Evolutionary conservation across 2,888 invertebrate genomes (phyloP).

Genomic region (Caenorhabditis macrosperma): DNA sequence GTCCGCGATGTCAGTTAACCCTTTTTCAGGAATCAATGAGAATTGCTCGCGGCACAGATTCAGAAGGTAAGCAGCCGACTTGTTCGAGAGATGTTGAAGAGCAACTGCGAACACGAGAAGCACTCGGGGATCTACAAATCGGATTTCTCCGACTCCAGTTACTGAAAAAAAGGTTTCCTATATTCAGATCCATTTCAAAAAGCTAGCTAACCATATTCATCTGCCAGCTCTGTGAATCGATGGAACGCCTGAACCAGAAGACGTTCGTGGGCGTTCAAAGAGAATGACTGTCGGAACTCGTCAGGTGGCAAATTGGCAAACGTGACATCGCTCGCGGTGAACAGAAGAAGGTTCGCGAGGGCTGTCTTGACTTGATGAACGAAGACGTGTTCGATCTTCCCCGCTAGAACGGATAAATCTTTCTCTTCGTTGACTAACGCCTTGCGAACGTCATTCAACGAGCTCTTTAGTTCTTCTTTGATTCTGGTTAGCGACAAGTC

Average conservation of each 20-base stretch:
- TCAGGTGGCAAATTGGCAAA: slow-evolving; percentile 70
- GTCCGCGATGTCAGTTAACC: slow-evolving; percentile 31
- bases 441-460: slow-evolving; percentile 64
- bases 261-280: slow-evolving; percentile 72
- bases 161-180: slow-evolving; percentile 28
- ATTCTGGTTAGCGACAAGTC: slow-evolving; percentile 68
- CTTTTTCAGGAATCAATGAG: slow-evolving; percentile 43
- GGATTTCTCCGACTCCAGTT: slow-evolving; percentile 49
- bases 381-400: slow-evolving; percentile 73
- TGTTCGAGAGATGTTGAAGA: slow-evolving; percentile 69
- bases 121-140: slow-evolving; percentile 59
- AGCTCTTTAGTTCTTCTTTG: slow-evolving; percentile 57
- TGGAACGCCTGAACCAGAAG: slow-evolving; percentile 70
- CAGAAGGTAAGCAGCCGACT: slow-evolving; percentile 75
- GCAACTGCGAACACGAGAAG: slow-evolving; percentile 68
- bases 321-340: slow-evolving; percentile 79
- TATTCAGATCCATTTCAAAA: too few relatives aligned
- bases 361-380: slow-evolving; percentile 77
- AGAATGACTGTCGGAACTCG: slow-evolving; percentile 68
- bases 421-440: slow-evolving; percentile 23
- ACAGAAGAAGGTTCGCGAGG: slow-evolving; percentile 78
- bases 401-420: slow-evolving; percentile 50
- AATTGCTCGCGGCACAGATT: slow-evolving; percentile 79
- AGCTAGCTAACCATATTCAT: slow-evolving; percentile 57
- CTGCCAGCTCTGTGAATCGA: slow-evolving; percentile 58